Evolutionary conservation across 2,113 vertebrate genomes (phyloP), one percentile per base, ranked within the genome.

Genomic region (Trachemys scripta): DNA sequence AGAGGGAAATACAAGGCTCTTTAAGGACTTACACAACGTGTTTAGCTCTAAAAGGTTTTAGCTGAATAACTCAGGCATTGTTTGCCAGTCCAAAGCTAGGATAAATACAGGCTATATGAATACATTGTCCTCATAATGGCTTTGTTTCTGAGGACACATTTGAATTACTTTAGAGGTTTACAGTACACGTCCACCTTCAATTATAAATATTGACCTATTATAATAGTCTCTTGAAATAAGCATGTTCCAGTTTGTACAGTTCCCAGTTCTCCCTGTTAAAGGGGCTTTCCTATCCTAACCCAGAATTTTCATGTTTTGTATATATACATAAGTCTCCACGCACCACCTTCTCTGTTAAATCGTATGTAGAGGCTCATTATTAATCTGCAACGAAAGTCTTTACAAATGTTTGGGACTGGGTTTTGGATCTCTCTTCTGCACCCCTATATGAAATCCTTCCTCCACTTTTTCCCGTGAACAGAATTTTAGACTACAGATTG

Each of bases 41-140:
- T 97, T 98, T 96, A 97, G 93, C 90, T 96, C 92, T 97, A 96
- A 96, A 97, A 98, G 94, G 96, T 95, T 97, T 98, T 98, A 97
- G 96, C 95, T 78, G 92, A 98, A 97, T 94, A 96, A 86, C 87
- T 96, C 96, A 94, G 89, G 84, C 54, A 92, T 94, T 95, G 94
- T 93, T 96, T 96, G 93, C 95, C 94, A 88, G 85, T 92, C 90
- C 82, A 96, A 96, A 95, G 95, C 86, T 85, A 93, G 50, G 47
- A 25, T 51, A 82, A 65, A 57, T 75, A 76, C 16, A 35, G 88
- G 84, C 89, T 95, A 88, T 82, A 92, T 82, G 80, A 92, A 88
- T 88, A 94, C 92, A 62, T 54, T 87, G 57, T 47, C 85, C 56
- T 42, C 89, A 50, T 79, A 65, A 75, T 8, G 42, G 54, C 80